phyloP scores from a whole-genome alignment of 1,140 invertebrate species.

The Colletes gigas region DNA sequence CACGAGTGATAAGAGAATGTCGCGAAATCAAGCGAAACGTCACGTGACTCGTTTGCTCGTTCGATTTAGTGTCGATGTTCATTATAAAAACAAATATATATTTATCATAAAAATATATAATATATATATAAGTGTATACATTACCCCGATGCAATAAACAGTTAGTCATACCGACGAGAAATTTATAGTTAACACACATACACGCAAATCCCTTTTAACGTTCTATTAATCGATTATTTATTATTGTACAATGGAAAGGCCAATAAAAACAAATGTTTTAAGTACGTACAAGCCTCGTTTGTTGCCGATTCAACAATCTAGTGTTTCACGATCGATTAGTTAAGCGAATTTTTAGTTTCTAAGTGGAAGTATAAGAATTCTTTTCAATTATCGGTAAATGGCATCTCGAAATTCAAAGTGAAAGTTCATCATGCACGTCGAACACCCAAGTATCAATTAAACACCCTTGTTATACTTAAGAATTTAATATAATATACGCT shows the following conservation, averaged over 20 bases:
- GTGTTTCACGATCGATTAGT: background rate
- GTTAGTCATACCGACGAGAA: conserved; percentile 14
- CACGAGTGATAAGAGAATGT: background rate
- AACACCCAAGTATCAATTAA: too few relatives aligned
- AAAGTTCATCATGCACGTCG: too few relatives aligned
- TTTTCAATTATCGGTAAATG: too few relatives aligned
- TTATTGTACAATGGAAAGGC: conserved; percentile 79
- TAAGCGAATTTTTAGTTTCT: background rate
- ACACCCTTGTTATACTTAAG: too few relatives aligned
- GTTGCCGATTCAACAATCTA: conserved; percentile 58
- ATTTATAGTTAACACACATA: conserved; percentile 20
- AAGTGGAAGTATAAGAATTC: background rate
- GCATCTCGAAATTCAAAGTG: too few relatives aligned
- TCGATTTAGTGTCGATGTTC: conserved; percentile 60
- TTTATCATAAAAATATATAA: conserved; percentile 42
- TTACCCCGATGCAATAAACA: conserved; percentile 21
- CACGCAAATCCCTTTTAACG: conserved; percentile 57
- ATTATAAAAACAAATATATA: conserved; percentile 31
- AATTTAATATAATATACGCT: too few relatives aligned
- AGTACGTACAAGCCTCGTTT: conserved; percentile 74
- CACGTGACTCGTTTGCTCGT: conserved; percentile 64
- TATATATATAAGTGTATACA: conserved; percentile 40
- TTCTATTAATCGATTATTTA: conserved; percentile 78
- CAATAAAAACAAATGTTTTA: conserved; percentile 78
- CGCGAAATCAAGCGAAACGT: background rate